Evolutionary conservation across 2,797 vertebrate genomes (phyloP).

Genomic region (Simalia tracyae): DNA sequence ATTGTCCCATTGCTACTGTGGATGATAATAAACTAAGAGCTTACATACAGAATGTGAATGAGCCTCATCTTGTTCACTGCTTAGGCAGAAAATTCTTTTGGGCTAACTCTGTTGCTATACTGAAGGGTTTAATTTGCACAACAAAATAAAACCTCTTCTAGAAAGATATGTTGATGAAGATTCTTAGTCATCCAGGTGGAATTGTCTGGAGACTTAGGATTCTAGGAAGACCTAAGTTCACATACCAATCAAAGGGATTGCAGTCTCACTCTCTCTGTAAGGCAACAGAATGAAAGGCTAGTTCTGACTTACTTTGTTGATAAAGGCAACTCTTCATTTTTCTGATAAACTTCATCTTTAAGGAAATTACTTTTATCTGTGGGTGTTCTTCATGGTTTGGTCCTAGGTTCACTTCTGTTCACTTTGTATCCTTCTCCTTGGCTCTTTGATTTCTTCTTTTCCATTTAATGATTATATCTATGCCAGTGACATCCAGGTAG

Average conservation of each 20-base stretch:
- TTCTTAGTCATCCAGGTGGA: no score
- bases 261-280: not conserved
- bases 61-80: not conserved
- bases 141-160: not conserved
- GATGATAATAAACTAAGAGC: not conserved
- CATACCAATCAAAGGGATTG: not conserved
- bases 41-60: not conserved
- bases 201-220: no score
- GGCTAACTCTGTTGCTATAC: not conserved
- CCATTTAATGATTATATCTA: no score
- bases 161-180: no score
- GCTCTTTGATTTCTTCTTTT: no score
- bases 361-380: not conserved
- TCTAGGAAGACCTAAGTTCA: not conserved
- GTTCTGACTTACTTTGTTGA: not conserved
- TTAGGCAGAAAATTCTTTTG: not conserved
- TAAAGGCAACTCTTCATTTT: not conserved
- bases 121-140: not conserved
- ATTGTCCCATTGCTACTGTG: not conserved
- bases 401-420: no score
- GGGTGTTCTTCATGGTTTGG: no score
- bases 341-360: not conserved
- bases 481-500: not conserved
- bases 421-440: no score
- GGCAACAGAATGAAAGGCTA: not conserved